Percentiles rank a stretch among this genome's conserved stretches.
phyloP scores from a whole-genome alignment of 2,113 vertebrate genomes.

The Struthidea cinerea region DNA sequence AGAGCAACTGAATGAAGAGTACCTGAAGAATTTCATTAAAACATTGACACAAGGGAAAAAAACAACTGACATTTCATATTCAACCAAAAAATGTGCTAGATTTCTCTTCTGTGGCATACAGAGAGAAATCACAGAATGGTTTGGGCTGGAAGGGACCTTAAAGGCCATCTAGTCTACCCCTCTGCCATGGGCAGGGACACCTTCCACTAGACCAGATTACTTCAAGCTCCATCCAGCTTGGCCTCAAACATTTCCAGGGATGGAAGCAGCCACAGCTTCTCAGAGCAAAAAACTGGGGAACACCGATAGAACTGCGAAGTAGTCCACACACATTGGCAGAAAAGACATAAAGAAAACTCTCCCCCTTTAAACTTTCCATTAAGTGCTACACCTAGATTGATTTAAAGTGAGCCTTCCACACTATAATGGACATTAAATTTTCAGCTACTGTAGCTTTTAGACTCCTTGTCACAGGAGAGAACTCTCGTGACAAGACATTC shows the following conservation, averaged over 20 bases:
- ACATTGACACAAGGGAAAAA: background rate
- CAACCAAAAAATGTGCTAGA: background rate
- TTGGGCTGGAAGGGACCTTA: background rate
- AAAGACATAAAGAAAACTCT: background rate
- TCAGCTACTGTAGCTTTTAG: background rate
- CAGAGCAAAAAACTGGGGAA: background rate
- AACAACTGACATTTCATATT: background rate
- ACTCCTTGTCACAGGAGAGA: background rate
- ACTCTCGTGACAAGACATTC: background rate
- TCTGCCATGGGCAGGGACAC: background rate
- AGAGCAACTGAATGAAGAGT: background rate
- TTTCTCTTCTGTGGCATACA: background rate
- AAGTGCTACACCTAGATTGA: background rate
- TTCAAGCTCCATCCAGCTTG: background rate
- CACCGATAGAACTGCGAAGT: rapidly evolving
- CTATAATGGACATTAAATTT: background rate
- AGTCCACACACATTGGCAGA: background rate
- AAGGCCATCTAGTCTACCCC: too few relatives aligned
- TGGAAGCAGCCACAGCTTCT: background rate
- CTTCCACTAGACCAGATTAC: background rate
- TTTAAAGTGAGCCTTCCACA: background rate
- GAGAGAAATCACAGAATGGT: background rate
- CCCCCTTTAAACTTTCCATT: background rate
- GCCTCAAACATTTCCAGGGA: background rate
- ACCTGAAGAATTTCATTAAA: background rate